Percentiles rank a stretch among this genome's conserved stretches.
phyloP scores from a whole-genome alignment of 2,797 vertebrate species.

The Pitangus sulphuratus region DNA sequence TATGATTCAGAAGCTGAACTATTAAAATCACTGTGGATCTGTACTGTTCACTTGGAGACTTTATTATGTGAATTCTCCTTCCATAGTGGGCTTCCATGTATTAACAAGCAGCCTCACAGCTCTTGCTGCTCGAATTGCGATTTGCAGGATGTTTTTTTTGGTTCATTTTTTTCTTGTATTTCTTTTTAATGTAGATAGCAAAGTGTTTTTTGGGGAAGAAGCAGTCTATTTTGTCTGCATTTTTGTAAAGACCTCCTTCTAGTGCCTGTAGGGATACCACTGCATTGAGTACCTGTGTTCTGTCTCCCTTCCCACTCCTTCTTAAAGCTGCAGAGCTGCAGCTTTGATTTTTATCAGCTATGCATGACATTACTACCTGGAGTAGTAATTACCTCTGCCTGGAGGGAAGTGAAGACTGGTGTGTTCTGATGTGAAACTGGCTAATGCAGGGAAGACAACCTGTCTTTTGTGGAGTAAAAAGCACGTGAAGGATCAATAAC shows the following conservation, averaged over 20 bases:
- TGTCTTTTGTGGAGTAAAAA: not conserved
- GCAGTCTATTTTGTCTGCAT: not conserved
- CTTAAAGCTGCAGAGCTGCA: not conserved
- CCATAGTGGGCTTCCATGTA: not conserved
- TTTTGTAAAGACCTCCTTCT: not conserved
- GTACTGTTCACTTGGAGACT: not conserved
- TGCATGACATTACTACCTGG: not conserved
- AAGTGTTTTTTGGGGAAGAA: not conserved
- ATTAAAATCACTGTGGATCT: constrained; percentile 55
- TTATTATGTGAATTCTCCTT: not conserved
- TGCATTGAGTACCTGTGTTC: not conserved
- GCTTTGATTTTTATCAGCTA: constrained; percentile 22
- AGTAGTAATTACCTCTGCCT: not conserved
- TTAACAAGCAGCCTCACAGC: not conserved
- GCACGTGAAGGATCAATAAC: not conserved
- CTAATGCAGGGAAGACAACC: not conserved
- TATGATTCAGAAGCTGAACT: not conserved
- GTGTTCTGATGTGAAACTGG: not conserved
- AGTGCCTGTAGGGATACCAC: rapidly evolving
- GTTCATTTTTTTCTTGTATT: not conserved
- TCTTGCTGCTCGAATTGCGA: not conserved
- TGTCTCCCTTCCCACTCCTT: not conserved
- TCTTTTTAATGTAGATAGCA: not conserved
- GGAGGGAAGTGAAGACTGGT: not conserved
- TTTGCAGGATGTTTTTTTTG: not conserved